Base-by-base conservation (phyloP, 1,140 invertebrate species). In the Lanistes nyassanus region DNA sequence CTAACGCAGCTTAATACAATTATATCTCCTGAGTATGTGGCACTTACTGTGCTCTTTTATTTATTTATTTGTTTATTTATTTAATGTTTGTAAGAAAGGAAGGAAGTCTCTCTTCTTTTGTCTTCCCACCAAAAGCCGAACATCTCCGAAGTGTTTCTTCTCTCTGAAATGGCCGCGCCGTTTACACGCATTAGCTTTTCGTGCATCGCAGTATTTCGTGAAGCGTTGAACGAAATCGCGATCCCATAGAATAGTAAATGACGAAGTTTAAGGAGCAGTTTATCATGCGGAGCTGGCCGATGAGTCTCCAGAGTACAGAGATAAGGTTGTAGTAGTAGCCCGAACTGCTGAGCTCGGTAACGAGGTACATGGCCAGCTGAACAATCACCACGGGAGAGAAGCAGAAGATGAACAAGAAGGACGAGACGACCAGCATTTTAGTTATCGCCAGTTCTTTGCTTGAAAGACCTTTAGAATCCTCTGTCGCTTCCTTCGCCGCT, bases 321-420 rank as follows among this genome's bases (percentile, higher is more conserved):
- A 29, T 36, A 31, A 58, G 51, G 56, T 73, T 73, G 36, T 58
- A 29, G 53, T 73, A 37, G 2, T 4, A 9, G 11, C 70, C 70
- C 6, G 36, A 37, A 6, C 39, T 58, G 16, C 29, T 58, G 29
- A 73, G 56, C 31, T 73, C 29, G 16, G 53, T 55, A 6, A 73
- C 70, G 2, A 73, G 21, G 37, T 26, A 42, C 55, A 31, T 74
- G 39, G 39, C 3, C 37, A 74, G 34, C 60, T 74, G 72, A 4
- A 51, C 60, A 0, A 65, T n/a, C 36, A 64, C n/a, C 56, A 42
- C 64, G 19, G 72, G 72, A 3, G 72, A 6, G 21, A 64, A 31
- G 60, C 72, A 74, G 37, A 74, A 36, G n/a, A 74, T 36, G 60
- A 73, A 74, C 26, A 74, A 42, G 13, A 74, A 34, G 39, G 72